Percentiles rank a stretch among this genome's conserved stretches.
These are phyloP conservation scores for Drosophila flavopinicola DNA, from an alignment of 2,888 invertebrate species.

Conservation along the genomic window DNA sequence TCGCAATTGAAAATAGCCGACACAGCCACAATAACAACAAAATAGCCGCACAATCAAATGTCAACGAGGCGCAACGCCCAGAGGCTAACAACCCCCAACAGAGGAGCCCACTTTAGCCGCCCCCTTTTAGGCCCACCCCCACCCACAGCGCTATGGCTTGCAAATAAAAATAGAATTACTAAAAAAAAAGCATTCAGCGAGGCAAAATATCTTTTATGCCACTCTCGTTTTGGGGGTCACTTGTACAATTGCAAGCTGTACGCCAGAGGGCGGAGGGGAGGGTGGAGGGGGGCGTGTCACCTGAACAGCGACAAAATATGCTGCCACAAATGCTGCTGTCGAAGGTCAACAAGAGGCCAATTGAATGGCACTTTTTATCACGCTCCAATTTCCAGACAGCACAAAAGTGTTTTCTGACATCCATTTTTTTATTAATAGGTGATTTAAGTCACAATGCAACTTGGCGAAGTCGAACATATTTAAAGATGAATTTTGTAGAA, in stretches of 20 bases:
- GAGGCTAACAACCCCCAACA: constrained; percentile 23
- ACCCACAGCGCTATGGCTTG: constrained; percentile 14
- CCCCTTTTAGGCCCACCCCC: not conserved
- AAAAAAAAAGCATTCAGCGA: constrained; percentile 26
- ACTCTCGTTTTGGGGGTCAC: constrained; percentile 41
- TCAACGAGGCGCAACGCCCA: constrained; percentile 46
- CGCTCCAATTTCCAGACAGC: constrained; percentile 23
- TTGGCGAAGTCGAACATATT: not conserved
- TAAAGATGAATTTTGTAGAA: not conserved
- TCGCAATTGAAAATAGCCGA: constrained; percentile 40
- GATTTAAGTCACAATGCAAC: not conserved
- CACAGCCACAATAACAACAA: constrained; percentile 30
- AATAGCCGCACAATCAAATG: constrained; percentile 36
- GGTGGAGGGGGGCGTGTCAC: not conserved
- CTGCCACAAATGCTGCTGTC: constrained; percentile 23
- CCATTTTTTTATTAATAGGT: constrained; percentile 12
- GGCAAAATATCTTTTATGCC: constrained; percentile 34
- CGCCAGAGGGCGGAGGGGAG: constrained; percentile 10
- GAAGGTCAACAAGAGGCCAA: constrained; percentile 53
- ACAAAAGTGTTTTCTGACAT: constrained; percentile 23
- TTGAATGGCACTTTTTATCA: constrained; percentile 36
- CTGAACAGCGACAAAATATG: constrained; percentile 13
- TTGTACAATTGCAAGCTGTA: constrained; percentile 7
- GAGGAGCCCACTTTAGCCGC: not conserved
- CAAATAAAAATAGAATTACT: constrained; percentile 47